phyloP scores from a whole-genome alignment of 2,888 invertebrate species.

The Camptogramma bilineatum region DNA sequence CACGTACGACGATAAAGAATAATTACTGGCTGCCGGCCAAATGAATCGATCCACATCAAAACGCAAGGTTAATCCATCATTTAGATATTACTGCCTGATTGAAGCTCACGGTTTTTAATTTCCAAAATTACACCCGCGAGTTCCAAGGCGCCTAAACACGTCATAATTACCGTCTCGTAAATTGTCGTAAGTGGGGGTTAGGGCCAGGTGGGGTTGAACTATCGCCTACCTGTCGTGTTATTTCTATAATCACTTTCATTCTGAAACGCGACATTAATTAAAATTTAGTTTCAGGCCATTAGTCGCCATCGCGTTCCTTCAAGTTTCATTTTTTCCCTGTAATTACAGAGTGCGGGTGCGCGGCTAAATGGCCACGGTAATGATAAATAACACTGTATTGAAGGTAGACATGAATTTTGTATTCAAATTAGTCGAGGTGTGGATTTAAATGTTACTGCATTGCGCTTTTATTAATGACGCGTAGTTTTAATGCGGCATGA shows the following conservation, averaged over 20 bases:
- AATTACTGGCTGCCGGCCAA: conserved; percentile 84
- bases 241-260: conserved; percentile 84
- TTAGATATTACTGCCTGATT: conserved; percentile 83
- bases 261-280: conserved; percentile 86
- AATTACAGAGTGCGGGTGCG: conserved; percentile 80
- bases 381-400: conserved; percentile 83
- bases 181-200: conserved; percentile 72
- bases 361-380: conserved; percentile 81
- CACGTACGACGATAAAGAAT: conserved; percentile 83
- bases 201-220: conserved; percentile 55
- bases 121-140: conserved; percentile 80
- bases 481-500: conserved; percentile 51
- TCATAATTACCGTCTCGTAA: conserved; percentile 81
- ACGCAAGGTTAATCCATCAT: conserved; percentile 84
- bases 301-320: conserved; percentile 83
- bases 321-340: conserved; percentile 80
- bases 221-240: conserved; percentile 78
- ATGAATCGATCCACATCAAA: conserved; percentile 84
- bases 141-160: conserved; percentile 75
- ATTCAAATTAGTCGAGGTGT: conserved; percentile 83
- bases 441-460: conserved; percentile 72
- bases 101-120: conserved; percentile 84
- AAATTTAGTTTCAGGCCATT: conserved; percentile 86
- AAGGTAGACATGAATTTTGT: conserved; percentile 80
- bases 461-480: conserved; percentile 68